phyloP scores from a whole-genome alignment of 2,113 vertebrate genomes.

The Orientallactaga bullata region DNA sequence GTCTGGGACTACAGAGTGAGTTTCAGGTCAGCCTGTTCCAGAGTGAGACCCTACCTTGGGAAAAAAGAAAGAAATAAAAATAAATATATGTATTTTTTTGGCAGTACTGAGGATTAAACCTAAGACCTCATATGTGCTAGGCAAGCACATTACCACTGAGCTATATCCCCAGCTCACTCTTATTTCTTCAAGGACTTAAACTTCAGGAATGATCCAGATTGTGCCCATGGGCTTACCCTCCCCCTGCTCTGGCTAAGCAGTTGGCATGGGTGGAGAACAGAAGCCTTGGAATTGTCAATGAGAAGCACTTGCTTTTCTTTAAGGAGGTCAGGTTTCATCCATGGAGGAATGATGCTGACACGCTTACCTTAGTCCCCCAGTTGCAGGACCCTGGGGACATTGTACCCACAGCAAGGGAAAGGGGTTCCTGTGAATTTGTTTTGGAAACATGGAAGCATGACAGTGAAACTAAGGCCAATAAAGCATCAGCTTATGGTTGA shows the following conservation, averaged over 20 bases:
- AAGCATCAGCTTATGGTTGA: background rate
- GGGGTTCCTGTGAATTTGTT: background rate
- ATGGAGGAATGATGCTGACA: background rate
- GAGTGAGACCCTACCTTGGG: no score
- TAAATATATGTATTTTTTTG: no score
- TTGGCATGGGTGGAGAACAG: constrained; percentile 8
- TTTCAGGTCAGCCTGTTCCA: no score
- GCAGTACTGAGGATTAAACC: no score
- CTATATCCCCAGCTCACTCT: background rate
- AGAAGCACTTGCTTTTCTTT: constrained; percentile 5
- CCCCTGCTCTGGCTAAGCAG: background rate
- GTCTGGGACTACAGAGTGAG: no score
- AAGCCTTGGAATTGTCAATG: background rate
- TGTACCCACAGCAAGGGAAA: background rate
- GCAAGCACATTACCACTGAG: no score
- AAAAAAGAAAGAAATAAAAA: no score
- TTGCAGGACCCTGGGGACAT: background rate
- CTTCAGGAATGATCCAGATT: background rate
- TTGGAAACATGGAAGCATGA: background rate
- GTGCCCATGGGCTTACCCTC: background rate
- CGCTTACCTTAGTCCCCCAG: background rate
- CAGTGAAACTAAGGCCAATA: background rate
- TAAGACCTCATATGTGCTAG: no score
- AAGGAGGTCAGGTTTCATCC: background rate
- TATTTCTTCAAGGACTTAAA: constrained; percentile 34